A percentile compares a stretch with the other conserved stretches of the same genome.
Conservation (phyloP, 2,797 vertebrate genomes). For the Anabas testudineus region DNA sequence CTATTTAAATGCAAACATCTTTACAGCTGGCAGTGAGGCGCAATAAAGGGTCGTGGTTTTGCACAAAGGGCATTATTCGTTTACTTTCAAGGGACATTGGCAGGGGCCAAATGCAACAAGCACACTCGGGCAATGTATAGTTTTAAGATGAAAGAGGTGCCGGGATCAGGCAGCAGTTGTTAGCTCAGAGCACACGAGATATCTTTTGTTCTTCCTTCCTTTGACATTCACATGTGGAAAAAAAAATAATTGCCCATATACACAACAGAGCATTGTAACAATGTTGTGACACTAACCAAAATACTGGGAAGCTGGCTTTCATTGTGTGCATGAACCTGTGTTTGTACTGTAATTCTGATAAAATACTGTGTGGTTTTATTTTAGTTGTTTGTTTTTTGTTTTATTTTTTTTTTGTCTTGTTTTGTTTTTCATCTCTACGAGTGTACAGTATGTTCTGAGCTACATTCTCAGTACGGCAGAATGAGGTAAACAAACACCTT, state of each 20-base stretch:
- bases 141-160: conserved; percentile 43
- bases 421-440: conserved; percentile 66
- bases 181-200: conserved; percentile 55
- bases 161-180: conserved; percentile 47
- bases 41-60: conserved; percentile 68
- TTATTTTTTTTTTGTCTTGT: conserved; percentile 20
- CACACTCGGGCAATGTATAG: conserved; percentile 46
- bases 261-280: conserved; percentile 81
- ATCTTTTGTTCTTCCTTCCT: conserved; percentile 53
- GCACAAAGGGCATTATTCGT: conserved; percentile 79
- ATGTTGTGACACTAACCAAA: conserved; percentile 83
- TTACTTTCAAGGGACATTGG: conserved; percentile 63
- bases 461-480: conserved; percentile 38
- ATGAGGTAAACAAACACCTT: conserved; percentile 42
- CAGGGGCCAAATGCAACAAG: conserved; percentile 65
- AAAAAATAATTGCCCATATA: conserved; percentile 61
- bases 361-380: conserved; percentile 73
- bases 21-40: conserved; percentile 53
- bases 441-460: conserved; percentile 64
- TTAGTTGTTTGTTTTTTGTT: conserved; percentile 52
- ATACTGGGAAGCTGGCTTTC: conserved; percentile 85
- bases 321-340: conserved; percentile 87
- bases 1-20: conserved; percentile 44
- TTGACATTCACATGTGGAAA: conserved; percentile 65
- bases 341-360: conserved; percentile 83